Evolutionary conservation across 2,888 invertebrate genomes (phyloP), one percentile per base, ranked within the genome.

Genomic region (Podotricha telesiphe): DNA sequence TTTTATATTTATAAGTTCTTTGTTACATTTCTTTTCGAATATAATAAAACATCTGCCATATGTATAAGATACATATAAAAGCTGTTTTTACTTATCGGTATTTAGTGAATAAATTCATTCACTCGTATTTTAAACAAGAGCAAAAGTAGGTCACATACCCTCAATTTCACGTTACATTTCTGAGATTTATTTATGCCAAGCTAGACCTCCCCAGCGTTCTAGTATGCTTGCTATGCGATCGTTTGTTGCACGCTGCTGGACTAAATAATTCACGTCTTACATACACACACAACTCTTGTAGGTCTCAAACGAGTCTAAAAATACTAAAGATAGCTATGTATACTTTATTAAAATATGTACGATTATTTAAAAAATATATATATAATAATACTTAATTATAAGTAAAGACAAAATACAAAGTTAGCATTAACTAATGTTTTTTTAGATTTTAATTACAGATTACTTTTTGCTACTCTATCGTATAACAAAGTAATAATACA

Each of bases 231-330:
- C 58, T 45, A 68, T 59, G 64, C 58, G 47, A 65, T 61, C 45
- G 58, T 68, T 59, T 65, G 45, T 65, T 59, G 51, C 19, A 34
- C 65, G 58, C 6, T 20, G 37, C 28, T 65, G 51, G 28, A 28
- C 55, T 55, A 37, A 53, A 22, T 65, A 45, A 45, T 68, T 65
- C 37, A 66, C 17, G 20, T 58, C 34, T 42, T 62, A 37, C 37
- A 22, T 58, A 42, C 2, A 42, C 2, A 13, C 13, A 42, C 53
- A 53, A 10, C 48, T 45, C 51, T 51, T 61, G 58, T 61, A 53
- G 61, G 51, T 61, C 61, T 22, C 67, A 59, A 51, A 65, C 61
- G 61, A 67, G 53, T 40, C 45, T 48, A 17, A 48, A 37, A 28
- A 28, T 28, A 37, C 37, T 7, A 7, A 37, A 37, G 37, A 2